phyloP scores from a whole-genome alignment of 2,113 vertebrate species.

The Lophotis ruficrista region DNA sequence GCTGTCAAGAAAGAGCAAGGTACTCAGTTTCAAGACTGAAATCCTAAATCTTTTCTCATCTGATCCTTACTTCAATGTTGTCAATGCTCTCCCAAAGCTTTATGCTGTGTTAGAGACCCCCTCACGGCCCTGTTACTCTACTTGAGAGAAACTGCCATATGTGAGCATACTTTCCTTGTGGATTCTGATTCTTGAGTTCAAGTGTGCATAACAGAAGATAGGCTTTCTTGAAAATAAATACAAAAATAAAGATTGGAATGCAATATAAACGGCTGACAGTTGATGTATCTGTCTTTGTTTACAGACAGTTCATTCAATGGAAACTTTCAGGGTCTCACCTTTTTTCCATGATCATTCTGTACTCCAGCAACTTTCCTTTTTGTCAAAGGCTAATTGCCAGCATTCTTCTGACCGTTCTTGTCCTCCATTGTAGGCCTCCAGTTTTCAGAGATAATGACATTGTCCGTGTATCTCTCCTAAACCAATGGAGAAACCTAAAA shows the following conservation, averaged over 20 bases:
- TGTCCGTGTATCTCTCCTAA: background rate
- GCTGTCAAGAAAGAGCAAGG: background rate
- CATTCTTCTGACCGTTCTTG: background rate
- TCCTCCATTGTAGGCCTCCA: background rate
- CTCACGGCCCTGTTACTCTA: background rate
- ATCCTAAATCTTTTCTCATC: background rate
- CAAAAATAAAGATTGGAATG: background rate
- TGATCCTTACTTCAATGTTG: background rate
- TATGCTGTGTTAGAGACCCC: background rate
- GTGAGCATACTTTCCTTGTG: background rate
- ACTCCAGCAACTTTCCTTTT: background rate
- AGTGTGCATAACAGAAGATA: background rate
- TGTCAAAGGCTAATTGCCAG: background rate
- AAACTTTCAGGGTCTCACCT: background rate
- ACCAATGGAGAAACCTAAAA: background rate
- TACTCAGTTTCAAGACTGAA: background rate
- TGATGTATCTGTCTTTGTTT: background rate
- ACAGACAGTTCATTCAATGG: background rate
- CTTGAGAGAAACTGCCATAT: background rate
- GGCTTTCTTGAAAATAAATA: background rate
- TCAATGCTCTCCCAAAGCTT: background rate
- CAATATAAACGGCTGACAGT: background rate
- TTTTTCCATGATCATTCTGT: background rate
- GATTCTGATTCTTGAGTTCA: background rate
- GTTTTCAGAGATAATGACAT: background rate